These are phyloP conservation scores for Pseudomyrmex gracilis DNA, from an alignment of 1,140 invertebrate genomes.

Conservation along the genomic window DNA sequence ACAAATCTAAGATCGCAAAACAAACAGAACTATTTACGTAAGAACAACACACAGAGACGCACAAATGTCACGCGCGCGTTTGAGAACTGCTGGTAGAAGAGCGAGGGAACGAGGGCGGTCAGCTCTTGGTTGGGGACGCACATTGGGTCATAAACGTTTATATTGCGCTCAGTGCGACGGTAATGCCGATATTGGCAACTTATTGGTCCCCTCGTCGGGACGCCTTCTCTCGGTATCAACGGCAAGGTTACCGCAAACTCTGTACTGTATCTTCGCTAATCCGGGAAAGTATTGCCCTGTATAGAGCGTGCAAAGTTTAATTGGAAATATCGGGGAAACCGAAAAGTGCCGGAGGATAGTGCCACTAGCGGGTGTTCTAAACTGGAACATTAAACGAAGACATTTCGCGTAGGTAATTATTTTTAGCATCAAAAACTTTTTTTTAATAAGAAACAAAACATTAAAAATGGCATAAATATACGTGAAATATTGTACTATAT, in stretches of 20 bases:
- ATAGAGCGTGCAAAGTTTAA: constrained; percentile 75
- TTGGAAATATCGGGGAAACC: constrained; percentile 76
- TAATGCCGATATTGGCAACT: constrained; percentile 85
- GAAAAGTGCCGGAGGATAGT: constrained; percentile 37
- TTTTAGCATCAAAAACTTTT: constrained; percentile 38
- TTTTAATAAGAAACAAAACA: neutral
- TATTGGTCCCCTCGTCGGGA: constrained; percentile 79
- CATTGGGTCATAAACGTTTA: constrained; percentile 85
- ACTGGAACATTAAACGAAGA: constrained; percentile 53
- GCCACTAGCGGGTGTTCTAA: constrained; percentile 60
- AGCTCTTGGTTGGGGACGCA: constrained; percentile 71
- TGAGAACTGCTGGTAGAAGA: constrained; percentile 79
- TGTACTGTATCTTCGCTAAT: constrained; percentile 70
- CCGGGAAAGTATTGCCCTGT: constrained; percentile 73
- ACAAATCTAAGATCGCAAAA: neutral
- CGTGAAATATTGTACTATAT: neutral
- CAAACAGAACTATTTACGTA: neutral
- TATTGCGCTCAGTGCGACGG: constrained; percentile 83
- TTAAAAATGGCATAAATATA: neutral
- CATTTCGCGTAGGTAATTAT: constrained; percentile 29
- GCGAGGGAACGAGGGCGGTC: constrained; percentile 70
- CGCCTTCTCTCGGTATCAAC: constrained; percentile 47
- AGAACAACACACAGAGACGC: neutral
- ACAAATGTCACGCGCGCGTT: constrained; percentile 25
- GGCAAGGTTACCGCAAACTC: constrained; percentile 53